phyloP scores from a whole-genome alignment of 2,113 vertebrate genomes.

The Nerophis lumbriciformis region DNA sequence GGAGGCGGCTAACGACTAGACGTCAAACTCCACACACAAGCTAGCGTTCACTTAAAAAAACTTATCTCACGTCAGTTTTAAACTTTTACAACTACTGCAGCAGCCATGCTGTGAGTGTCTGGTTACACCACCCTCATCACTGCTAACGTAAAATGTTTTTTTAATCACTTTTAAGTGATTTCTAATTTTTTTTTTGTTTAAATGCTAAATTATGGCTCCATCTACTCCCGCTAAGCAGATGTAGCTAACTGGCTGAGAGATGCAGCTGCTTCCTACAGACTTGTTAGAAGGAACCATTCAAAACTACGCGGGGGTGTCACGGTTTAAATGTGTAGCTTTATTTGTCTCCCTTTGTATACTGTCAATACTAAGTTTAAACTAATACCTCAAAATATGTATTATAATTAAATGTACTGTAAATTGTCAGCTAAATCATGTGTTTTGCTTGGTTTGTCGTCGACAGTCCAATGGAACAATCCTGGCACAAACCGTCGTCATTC shows the following conservation, averaged over 20 bases:
- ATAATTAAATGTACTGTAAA: background rate
- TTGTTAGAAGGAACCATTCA: slow-evolving; percentile 27
- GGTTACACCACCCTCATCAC: slow-evolving; percentile 58
- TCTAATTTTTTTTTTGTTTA: background rate
- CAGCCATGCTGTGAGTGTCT: slow-evolving; percentile 73
- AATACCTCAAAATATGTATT: background rate
- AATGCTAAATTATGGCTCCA: background rate
- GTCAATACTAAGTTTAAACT: background rate
- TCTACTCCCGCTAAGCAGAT: slow-evolving; percentile 16
- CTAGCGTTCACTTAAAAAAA: slow-evolving; percentile 37
- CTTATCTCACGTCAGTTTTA: slow-evolving; percentile 65
- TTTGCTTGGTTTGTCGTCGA: background rate
- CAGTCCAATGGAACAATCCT: slow-evolving; percentile 57
- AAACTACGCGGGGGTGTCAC: slow-evolving; percentile 22
- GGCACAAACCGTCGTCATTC: slow-evolving; percentile 47
- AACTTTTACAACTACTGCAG: slow-evolving; percentile 71
- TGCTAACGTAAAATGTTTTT: slow-evolving; percentile 23
- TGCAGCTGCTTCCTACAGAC: slow-evolving; percentile 48
- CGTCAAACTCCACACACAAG: slow-evolving; percentile 29
- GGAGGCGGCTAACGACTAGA: slow-evolving; percentile 15
- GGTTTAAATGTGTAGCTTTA: slow-evolving; percentile 20
- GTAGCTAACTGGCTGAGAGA: slow-evolving; percentile 52
- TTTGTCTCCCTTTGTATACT: background rate
- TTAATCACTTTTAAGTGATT: slow-evolving; percentile 18
- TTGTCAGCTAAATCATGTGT: background rate